Conservation (phyloP, 1,140 invertebrate genomes). For the Polypedilum vanderplanki region DNA sequence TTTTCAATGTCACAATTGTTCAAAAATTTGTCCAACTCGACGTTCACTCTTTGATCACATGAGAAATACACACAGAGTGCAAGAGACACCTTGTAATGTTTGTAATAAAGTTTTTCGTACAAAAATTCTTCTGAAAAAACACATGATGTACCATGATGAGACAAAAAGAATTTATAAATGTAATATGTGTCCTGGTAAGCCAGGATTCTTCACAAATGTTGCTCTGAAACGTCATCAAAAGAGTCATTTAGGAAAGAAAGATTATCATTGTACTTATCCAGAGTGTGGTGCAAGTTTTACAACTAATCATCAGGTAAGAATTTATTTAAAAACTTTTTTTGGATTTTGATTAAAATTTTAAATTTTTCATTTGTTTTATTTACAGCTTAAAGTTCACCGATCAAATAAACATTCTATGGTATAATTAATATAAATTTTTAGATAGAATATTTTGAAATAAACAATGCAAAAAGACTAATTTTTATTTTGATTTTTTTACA, state of each 20-base stretch:
- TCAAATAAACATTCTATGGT: not conserved
- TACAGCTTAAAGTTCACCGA: not conserved
- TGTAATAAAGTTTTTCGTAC: not conserved
- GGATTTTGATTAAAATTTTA: not conserved
- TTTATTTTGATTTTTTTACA: too few species aligned
- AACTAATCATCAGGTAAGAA: not conserved
- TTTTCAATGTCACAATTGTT: conserved; percentile 8
- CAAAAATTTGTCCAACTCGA: not conserved
- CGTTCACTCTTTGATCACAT: conserved; percentile 20
- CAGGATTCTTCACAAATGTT: not conserved
- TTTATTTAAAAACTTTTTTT: not conserved
- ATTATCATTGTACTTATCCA: not conserved
- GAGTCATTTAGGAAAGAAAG: not conserved
- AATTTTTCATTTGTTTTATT: not conserved
- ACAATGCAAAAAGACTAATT: too few species aligned
- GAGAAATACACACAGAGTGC: not conserved
- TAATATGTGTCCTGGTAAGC: not conserved
- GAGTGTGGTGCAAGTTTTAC: not conserved
- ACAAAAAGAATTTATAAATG: conserved; percentile 7
- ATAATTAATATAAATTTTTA: too few species aligned
- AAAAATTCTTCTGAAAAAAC: not conserved
- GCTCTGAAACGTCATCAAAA: not conserved
- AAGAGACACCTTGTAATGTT: not conserved
- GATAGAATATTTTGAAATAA: too few species aligned
- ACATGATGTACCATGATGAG: conserved; percentile 4